phyloP scores from a whole-genome alignment of 1,140 invertebrate genomes.

The Dolichoris vasculosae region DNA sequence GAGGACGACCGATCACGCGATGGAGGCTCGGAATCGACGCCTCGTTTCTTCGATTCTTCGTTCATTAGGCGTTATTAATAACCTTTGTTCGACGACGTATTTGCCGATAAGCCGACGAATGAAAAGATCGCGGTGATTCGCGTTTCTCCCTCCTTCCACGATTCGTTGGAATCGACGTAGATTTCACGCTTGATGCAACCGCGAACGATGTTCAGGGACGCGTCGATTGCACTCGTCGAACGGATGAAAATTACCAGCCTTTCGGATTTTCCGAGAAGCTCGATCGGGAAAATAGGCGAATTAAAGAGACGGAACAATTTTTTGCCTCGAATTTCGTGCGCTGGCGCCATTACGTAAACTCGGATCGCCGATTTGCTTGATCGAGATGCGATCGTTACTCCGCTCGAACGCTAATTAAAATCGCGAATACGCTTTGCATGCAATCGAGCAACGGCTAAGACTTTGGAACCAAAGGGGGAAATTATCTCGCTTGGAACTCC shows the following conservation, averaged over 20 bases:
- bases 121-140: too few relatives aligned
- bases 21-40: too few relatives aligned
- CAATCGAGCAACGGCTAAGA: background rate
- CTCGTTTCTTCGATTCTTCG: too few relatives aligned
- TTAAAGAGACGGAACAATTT: background rate
- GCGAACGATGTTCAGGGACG: background rate
- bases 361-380: background rate
- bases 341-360: background rate
- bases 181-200: background rate
- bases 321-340: background rate
- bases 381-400: background rate
- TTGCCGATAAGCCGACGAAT: background rate
- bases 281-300: background rate
- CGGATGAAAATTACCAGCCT: constrained; percentile 1
- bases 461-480: background rate
- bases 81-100: too few relatives aligned
- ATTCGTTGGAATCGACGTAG: background rate
- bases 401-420: background rate
- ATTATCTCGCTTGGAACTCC: too few relatives aligned
- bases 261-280: background rate
- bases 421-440: background rate
- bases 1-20: background rate
- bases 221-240: background rate
- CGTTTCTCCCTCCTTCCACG: too few relatives aligned
- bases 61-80: too few relatives aligned